Base-by-base conservation (phyloP, 2,888 invertebrate species). In the Chrysodeixis includens region DNA sequence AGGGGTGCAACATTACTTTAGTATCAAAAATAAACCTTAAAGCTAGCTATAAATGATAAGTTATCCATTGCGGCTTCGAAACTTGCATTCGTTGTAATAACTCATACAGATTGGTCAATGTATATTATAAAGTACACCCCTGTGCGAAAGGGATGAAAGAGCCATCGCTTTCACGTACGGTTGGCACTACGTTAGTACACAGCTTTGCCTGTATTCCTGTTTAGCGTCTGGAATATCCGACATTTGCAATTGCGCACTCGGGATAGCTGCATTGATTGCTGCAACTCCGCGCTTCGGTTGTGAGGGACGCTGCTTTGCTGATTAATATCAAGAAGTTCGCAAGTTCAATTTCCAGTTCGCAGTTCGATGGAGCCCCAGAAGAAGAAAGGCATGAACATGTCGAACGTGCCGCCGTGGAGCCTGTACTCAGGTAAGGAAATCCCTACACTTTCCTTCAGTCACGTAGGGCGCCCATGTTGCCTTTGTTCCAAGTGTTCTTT, bases 121-220 rank as follows among this genome's bases (percentile, higher is more conserved):
- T 71, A 69, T 32, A 49, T 63, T 53, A 16, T 44, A 70, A 54
- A 6, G 0, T 14, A 26, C 56, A 16, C 30, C 44, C 44, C 10
- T 6, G 18, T 51, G 18, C 5, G 30, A 16, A 12, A 22, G 56
- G 69, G 69, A 44, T 51, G n/a, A 8, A 30, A 16, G 1, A 52
- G 3, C 22, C 44, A 49, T n/a, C n/a, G 40, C n/a, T 40, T n/a
- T 18, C 10, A 20, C 46, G 46, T 49, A 10, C 10, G 67, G 58
- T 20, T 18, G 22, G 35, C 32, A 26, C 2, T 26, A 26, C 16
- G 51, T 51, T 46, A 57, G 67, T 57, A 54, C 62, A 69, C 35
- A 16, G 14, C 12, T n/a, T 14, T 26, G 6, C 57, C 46, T 74
- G 32, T 67, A 54, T 73, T 57, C 57, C 54, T n/a, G 62, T 51